These are phyloP conservation scores for Ceryle rudis DNA, from an alignment of 2,797 vertebrate genomes.

Conservation along the genomic window DNA sequence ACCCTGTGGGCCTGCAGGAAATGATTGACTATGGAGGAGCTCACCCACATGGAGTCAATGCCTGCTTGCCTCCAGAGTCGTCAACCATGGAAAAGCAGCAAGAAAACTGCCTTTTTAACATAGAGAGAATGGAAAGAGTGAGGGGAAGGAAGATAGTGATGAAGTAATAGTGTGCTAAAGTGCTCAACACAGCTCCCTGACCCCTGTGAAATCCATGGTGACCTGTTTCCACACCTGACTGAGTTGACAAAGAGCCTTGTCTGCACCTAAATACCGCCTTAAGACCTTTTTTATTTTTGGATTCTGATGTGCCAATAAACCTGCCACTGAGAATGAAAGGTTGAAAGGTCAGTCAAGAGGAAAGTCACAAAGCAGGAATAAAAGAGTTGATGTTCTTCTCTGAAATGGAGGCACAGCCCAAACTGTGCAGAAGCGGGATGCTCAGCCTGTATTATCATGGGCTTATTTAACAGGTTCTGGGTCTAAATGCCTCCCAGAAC, in stretches of 20 bases:
- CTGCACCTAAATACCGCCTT: not conserved
- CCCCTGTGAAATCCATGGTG: not conserved
- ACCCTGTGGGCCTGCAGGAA: not conserved
- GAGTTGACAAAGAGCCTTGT: not conserved
- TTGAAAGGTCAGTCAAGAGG: not conserved
- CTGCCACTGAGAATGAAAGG: not conserved
- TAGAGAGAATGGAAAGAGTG: conserved; percentile 5
- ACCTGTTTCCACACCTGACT: not conserved
- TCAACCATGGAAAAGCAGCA: not conserved
- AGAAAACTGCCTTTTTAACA: not conserved
- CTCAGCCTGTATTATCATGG: not conserved
- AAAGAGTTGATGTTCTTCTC: not conserved
- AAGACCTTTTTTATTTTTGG: not conserved
- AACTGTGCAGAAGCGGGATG: not conserved
- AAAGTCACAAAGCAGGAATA: not conserved
- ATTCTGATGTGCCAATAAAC: not conserved
- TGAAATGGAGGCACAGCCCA: fast-evolving
- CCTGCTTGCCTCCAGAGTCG: not conserved
- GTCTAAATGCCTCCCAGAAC: not conserved
- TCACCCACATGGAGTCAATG: not conserved
- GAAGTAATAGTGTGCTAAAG: not conserved
- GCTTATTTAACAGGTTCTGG: not conserved
- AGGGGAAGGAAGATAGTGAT: not conserved
- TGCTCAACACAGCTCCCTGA: not conserved
- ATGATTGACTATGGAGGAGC: not conserved